Evolutionary conservation across 37 sponge, comb jelly and placozoan genomes (phyloP), one percentile per base, ranked within the genome.

Genomic region (Geodia barretti): DNA sequence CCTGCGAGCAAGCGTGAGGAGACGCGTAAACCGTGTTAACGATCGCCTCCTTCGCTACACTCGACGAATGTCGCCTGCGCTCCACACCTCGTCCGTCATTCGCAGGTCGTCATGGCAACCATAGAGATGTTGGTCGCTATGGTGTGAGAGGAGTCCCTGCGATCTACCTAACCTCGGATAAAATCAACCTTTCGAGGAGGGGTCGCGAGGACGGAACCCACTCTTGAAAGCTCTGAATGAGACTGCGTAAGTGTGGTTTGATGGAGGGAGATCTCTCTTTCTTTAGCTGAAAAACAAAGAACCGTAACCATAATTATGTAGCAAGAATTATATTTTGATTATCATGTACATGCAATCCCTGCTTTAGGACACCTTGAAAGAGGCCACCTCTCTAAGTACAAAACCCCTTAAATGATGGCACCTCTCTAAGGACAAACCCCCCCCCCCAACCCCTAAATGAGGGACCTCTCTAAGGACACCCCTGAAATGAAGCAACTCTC

Each of bases 221-320:
- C n/a, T 41, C 78, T 21, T 78, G 76, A 77, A 92, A 21, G 72
- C 87, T 9, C 40, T 62, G 65, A 92, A 84, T 47, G 87, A 31
- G 77, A 84, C 84, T 36, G 84, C 70, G 71, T 92, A 92, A 36
- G 88, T 92, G 65, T 64, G 80, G 33, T 92, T 71, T 31, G 81
- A 74, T 20, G 92, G 92, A 7, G 70, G 23, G 0, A 92, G 60
- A 1, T 35, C 71, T 28, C 85, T 59, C 73, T 92, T n/a, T 92
- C 92, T 92, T 92, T 47, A 92, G 7, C 92, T 92, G 54, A 0
- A 1, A 30, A 9, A 36, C 64, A 74, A 14, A 47, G 37, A n/a
- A 41, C n/a, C n/a, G n/a, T n/a, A n/a, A n/a, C n/a, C n/a, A n/a
- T n/a, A n/a, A n/a, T n/a, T n/a, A n/a, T n/a, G n/a, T n/a, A n/a